Conservation (phyloP, 2,888 invertebrate species). For the Lottia gigantea region DNA sequence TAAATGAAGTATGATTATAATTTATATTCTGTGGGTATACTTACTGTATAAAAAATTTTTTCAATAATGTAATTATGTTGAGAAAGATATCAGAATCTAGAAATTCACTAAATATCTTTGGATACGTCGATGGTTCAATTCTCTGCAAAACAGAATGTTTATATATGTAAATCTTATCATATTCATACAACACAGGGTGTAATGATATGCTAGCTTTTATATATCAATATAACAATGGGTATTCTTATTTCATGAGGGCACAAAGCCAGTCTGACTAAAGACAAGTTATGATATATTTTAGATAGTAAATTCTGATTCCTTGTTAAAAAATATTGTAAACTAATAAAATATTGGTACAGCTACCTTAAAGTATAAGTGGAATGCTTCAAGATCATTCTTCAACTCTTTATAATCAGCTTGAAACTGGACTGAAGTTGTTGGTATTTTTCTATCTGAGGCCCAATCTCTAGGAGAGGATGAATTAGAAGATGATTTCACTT, state of each 20-base stretch:
- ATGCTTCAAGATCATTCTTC: conserved; percentile 46
- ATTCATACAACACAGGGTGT: neutral
- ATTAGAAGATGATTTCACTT: neutral
- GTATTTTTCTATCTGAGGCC: conserved; percentile 29
- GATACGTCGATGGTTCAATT: conserved; percentile 48
- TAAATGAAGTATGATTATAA: no score
- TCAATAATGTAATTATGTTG: conserved; percentile 47
- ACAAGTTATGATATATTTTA: no score
- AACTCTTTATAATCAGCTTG: conserved; percentile 60
- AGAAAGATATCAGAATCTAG: conserved; percentile 57
- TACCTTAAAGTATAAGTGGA: conserved; percentile 63
- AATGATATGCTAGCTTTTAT: neutral
- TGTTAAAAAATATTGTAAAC: no score
- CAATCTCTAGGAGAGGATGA: conserved; percentile 14
- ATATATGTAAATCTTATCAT: neutral
- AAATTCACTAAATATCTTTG: conserved; percentile 58
- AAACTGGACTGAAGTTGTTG: conserved; percentile 60
- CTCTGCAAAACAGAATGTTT: conserved; percentile 42
- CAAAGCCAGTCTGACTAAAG: no score
- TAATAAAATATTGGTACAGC: no score
- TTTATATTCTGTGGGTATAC: no score
- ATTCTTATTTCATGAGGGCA: no score
- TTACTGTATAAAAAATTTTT: conserved; percentile 51
- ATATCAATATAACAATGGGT: neutral
- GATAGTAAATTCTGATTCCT: no score